These are phyloP conservation scores for Sebastes cheni DNA, from an alignment of 2,797 vertebrate genomes.

Conservation along the genomic window DNA sequence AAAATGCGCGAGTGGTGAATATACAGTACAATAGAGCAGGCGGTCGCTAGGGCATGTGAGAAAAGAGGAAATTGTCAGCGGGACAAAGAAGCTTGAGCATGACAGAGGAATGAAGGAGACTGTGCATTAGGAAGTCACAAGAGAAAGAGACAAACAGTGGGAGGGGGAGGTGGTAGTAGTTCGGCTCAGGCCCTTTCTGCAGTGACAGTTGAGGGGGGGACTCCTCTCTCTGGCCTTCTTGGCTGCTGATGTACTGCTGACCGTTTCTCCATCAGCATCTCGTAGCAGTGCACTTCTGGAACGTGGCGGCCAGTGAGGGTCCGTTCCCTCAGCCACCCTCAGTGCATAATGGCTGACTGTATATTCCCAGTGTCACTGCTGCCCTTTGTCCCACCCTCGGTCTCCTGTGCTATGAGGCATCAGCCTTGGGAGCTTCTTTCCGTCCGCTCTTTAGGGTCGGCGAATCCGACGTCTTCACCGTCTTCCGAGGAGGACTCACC, in stretches of 20 bases:
- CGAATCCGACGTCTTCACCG: slow-evolving; percentile 82
- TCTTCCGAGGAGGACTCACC: slow-evolving; percentile 83
- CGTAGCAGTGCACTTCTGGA: slow-evolving; percentile 54
- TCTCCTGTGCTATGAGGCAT: slow-evolving; percentile 83
- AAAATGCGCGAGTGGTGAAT: slow-evolving; percentile 40
- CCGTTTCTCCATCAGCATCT: slow-evolving; percentile 54
- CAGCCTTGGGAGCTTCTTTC: slow-evolving; percentile 81
- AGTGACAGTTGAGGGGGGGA: slow-evolving; percentile 49
- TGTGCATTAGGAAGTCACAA: slow-evolving; percentile 34
- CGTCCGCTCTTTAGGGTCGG: slow-evolving; percentile 75
- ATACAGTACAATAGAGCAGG: slow-evolving; percentile 42
- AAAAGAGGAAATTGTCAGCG: slow-evolving; percentile 36
- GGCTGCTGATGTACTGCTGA: slow-evolving; percentile 61
- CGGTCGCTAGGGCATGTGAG: slow-evolving; percentile 1
- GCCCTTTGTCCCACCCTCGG: slow-evolving; percentile 75
- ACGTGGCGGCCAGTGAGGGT: slow-evolving; percentile 33
- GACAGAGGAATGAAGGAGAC: slow-evolving; percentile 44
- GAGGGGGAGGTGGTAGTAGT: slow-evolving; percentile 4
- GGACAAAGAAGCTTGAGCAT: slow-evolving; percentile 44
- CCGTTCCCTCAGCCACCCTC: slow-evolving; percentile 53
- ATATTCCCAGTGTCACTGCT: slow-evolving; percentile 66
- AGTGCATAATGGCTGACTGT: slow-evolving; percentile 64
- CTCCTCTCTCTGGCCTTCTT: slow-evolving; percentile 48
- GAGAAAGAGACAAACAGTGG: slow-evolving; percentile 21
- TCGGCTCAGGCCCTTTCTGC: slow-evolving; percentile 33